Conservation (phyloP, 2,113 vertebrate genomes). For the Junco hyemalis region DNA sequence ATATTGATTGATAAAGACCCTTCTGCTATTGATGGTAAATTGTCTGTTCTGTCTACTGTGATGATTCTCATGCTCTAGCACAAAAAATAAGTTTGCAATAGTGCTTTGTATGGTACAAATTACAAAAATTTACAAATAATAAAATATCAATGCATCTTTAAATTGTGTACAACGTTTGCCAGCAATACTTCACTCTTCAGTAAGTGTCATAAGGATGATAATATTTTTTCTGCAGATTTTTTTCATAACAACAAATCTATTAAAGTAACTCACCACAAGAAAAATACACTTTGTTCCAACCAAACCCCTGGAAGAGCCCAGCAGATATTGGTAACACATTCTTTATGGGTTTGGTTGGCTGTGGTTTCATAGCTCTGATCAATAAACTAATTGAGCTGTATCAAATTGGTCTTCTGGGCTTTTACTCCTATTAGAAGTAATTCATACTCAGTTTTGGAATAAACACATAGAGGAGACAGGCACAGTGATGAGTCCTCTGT, state of each 20-base stretch:
- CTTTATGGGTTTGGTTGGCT: neutral
- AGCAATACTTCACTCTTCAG: neutral
- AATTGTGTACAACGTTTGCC: neutral
- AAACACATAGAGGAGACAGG: neutral
- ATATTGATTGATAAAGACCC: neutral
- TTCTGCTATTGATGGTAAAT: neutral
- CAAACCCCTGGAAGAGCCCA: neutral
- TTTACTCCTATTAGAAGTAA: conserved; percentile 20
- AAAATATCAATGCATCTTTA: neutral
- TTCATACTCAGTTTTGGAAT: conserved; percentile 1
- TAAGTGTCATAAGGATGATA: neutral
- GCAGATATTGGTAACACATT: neutral
- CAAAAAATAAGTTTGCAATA: neutral
- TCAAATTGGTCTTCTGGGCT: conserved; percentile 30
- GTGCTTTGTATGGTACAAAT: neutral
- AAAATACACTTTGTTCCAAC: neutral
- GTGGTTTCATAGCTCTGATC: conserved; percentile 27
- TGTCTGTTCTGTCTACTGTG: neutral
- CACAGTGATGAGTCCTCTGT: neutral
- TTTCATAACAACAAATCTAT: neutral
- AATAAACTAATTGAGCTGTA: conserved; percentile 52
- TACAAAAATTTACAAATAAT: neutral
- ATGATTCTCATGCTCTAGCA: neutral
- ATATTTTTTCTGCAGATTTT: neutral
- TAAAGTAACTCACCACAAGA: neutral